Evolutionary conservation across 2,113 vertebrate species (phyloP).

Genomic region (Gnathonemus longibarbis): DNA sequence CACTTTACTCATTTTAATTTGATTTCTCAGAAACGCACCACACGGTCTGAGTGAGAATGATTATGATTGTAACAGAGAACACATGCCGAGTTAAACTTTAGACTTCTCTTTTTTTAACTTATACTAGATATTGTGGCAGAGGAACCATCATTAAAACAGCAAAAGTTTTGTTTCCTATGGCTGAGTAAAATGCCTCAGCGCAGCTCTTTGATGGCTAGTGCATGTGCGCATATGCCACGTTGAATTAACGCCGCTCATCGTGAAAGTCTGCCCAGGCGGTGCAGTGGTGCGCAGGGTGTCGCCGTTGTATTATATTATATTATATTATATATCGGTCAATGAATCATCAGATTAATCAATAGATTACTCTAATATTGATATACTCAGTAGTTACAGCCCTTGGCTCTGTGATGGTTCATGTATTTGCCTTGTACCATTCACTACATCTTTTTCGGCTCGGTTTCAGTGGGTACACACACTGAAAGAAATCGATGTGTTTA

Average conservation of each 20-base stretch:
- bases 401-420: background rate
- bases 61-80: too few relatives aligned
- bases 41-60: too few relatives aligned
- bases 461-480: background rate
- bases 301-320: too few relatives aligned
- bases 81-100: too few relatives aligned
- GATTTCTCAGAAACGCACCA: too few relatives aligned
- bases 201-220: too few relatives aligned
- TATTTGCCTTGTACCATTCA: background rate
- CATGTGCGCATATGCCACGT: background rate
- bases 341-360: background rate
- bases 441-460: background rate
- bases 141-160: background rate
- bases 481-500: background rate
- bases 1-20: too few relatives aligned
- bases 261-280: background rate
- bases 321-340: too few relatives aligned
- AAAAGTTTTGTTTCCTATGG: background rate
- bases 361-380: background rate
- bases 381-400: background rate
- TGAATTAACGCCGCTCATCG: background rate
- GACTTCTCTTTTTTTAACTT: background rate
- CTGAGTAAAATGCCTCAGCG: too few relatives aligned
- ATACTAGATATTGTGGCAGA: background rate
- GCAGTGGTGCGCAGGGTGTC: background rate